A percentile compares a stretch with the other conserved stretches of the same genome.
phyloP scores from a whole-genome alignment of 2,888 invertebrate genomes.

The Rhorus exstirpatorius region DNA sequence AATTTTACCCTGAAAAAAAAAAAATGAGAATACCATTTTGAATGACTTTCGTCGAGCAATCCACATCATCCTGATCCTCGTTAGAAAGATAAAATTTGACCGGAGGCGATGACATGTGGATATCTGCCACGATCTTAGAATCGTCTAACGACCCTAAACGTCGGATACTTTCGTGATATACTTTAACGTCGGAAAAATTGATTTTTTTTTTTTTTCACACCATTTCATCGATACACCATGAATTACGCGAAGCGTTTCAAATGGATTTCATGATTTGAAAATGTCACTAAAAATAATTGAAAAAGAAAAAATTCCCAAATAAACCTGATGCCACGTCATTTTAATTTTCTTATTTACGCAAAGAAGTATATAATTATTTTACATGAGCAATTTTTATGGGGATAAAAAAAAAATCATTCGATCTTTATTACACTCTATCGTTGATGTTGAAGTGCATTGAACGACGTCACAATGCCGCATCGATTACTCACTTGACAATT shows the following conservation, averaged over 20 bases:
- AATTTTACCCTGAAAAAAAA: too few relatives aligned
- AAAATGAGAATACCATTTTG: conserved; percentile 74
- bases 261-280: too few relatives aligned
- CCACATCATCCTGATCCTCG: conserved; percentile 76
- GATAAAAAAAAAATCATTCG: conserved; percentile 31
- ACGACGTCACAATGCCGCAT: conserved; percentile 8
- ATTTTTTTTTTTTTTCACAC: conserved; percentile 2
- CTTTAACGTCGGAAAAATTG: conserved; percentile 43
- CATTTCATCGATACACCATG: background rate
- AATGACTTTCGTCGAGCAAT: conserved; percentile 66
- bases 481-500: background rate
- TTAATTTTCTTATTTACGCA: background rate
- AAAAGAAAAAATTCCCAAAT: too few relatives aligned
- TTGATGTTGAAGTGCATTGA: conserved; percentile 17
- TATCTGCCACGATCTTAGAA: conserved; percentile 72
- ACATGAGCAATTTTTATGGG: background rate
- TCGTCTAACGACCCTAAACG: conserved; percentile 64
- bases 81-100: conserved; percentile 78
- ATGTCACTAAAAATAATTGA: too few relatives aligned
- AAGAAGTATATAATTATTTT: background rate
- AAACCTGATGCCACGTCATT: too few relatives aligned
- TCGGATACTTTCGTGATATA: conserved; percentile 58
- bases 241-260: background rate
- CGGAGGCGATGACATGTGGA: conserved; percentile 82
- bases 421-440: conserved; percentile 5